Evolutionary conservation across 2,113 vertebrate species (phyloP), one percentile per base, ranked within the genome.

Genomic region (Platysteira castanea): DNA sequence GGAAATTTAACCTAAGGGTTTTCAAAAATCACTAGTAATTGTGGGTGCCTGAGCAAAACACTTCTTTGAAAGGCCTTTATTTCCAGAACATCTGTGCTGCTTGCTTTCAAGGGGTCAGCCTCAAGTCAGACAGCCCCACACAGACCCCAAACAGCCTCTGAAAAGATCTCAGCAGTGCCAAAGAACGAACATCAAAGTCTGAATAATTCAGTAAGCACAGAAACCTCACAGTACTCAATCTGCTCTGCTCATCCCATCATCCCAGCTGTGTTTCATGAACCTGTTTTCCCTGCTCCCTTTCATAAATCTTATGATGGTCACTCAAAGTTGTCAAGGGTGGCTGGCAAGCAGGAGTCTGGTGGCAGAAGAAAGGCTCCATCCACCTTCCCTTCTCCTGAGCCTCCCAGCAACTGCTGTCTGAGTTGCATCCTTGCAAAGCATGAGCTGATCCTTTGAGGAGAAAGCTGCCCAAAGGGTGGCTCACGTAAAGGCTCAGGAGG

Each of bases 241-340:
- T 65, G 54, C 64, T 87, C 14, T 39, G 27, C 67, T 39, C n/a
- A 81, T 41, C 57, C 56, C 24, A 12, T 17, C 65, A 79, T 26
- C 16, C 19, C 16, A 78, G 31, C 9, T 82, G 33, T 21, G 23
- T 33, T 77, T 30, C 23, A 54, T 35, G 53, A 59, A 23, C 10
- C 31, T 69, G 16, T 39, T 84, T 77, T 21, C 21, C 18, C 26
- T 75, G 20, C 22, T 87, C 33, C 18, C 2, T 75, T 42, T 84
- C 20, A 56, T 24, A 78, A 44, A 52, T 18, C 39, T 46, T 39
- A 31, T 5, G 2, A 27, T 14, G n/a, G 39, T 73, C 21, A 41
- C 30, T 57, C 39, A 53, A 27, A 89, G 23, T 33, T 33, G 14
- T 5, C 11, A 67, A 26, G 18, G 14, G 4, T 0, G 0, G 33